Percentiles rank a stretch among this genome's conserved stretches.
These are phyloP conservation scores for Plagodis pulveraria DNA, from an alignment of 2,888 invertebrate genomes.

Conservation along the genomic window DNA sequence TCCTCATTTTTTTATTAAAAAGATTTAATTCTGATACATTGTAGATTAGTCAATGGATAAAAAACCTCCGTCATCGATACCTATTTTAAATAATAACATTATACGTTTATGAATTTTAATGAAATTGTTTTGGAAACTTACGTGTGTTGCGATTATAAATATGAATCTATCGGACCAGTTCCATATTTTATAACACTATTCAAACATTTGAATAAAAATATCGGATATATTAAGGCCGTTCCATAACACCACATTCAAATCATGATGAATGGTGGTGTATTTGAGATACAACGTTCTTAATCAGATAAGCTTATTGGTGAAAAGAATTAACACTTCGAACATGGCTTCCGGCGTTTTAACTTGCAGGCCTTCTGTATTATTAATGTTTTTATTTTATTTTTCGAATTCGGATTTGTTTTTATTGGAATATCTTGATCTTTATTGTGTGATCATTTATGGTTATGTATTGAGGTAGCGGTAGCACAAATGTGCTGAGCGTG, in stretches of 20 bases:
- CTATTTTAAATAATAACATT: constrained; percentile 32
- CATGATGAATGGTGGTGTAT: constrained; percentile 1
- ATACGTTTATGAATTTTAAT: constrained; percentile 33
- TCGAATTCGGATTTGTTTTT: too few relatives aligned
- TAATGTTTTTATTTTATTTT: constrained; percentile 20
- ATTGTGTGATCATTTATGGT: too few relatives aligned
- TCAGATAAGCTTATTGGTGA: constrained; percentile 47
- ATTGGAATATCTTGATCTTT: too few relatives aligned
- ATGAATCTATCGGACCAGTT: constrained; percentile 17
- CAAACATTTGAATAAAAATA: constrained; percentile 5
- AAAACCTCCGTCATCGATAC: constrained; percentile 7
- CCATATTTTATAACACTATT: constrained; percentile 13
- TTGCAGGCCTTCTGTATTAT: constrained; percentile 18
- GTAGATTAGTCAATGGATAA: too few relatives aligned
- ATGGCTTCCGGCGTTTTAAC: constrained; percentile 39
- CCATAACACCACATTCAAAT: background rate
- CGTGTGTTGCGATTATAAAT: constrained; percentile 23
- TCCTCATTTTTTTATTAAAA: too few relatives aligned
- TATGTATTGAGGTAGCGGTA: too few relatives aligned
- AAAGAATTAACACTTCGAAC: constrained; percentile 40
- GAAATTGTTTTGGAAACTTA: constrained; percentile 17
- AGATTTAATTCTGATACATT: too few relatives aligned
- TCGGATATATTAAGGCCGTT: constrained; percentile 1
- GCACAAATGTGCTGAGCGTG: too few relatives aligned
- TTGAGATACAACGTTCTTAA: constrained; percentile 9